Conservation (phyloP, 2,888 invertebrate genomes). For the Athetis lepigone region DNA sequence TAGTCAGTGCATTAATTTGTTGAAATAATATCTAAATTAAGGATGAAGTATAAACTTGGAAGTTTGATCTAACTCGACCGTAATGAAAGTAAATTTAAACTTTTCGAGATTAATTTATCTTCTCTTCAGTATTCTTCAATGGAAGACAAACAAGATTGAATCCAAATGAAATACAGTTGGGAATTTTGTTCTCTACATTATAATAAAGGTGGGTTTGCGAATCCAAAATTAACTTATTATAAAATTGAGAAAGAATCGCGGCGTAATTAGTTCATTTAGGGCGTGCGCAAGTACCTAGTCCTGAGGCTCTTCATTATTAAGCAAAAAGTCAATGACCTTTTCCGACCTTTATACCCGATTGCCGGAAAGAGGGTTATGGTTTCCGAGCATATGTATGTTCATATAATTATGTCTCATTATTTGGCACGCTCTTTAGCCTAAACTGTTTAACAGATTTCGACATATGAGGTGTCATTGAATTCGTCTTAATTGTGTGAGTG, state of each 20-base stretch:
- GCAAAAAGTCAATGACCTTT: conserved; percentile 26
- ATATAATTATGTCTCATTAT: no score
- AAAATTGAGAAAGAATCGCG: conserved; percentile 25
- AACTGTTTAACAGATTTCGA: no score
- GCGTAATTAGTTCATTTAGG: conserved; percentile 38
- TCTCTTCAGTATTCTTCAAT: conserved; percentile 25
- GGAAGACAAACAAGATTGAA: conserved; percentile 33
- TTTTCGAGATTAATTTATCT: conserved; percentile 34
- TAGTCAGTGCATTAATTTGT: conserved; percentile 4
- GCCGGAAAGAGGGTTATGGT: no score
- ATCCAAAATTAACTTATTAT: conserved; percentile 19
- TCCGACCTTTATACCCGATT: conserved; percentile 20
- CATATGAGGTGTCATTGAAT: no score
- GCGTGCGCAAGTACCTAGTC: conserved; percentile 24
- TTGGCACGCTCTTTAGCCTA: no score
- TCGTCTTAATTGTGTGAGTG: no score
- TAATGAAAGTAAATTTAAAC: conserved; percentile 37
- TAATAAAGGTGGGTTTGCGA: conserved; percentile 10
- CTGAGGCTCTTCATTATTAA: conserved; percentile 24
- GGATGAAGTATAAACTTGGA: conserved; percentile 14
- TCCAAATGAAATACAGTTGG: conserved; percentile 15
- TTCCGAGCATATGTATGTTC: no score
- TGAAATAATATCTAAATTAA: conserved; percentile 29
- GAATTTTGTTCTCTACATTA: conserved; percentile 7
- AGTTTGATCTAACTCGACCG: conserved; percentile 25